Evolutionary conservation across 1,140 invertebrate genomes (phyloP).

Genomic region (Drosophila tristis): DNA sequence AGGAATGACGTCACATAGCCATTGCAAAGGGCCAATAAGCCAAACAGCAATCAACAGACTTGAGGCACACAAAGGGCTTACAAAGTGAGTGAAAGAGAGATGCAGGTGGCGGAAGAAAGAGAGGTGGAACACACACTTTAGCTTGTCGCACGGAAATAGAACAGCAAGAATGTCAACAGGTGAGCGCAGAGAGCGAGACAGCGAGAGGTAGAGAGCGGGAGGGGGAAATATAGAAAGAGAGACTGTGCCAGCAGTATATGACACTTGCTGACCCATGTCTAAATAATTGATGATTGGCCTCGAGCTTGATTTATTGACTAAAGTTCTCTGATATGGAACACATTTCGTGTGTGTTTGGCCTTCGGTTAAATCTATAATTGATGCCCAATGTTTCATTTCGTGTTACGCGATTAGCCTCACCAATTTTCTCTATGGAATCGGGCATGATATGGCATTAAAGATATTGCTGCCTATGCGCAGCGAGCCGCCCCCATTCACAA

Average conservation of each 20-base stretch:
- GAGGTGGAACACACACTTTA: conserved; percentile 8
- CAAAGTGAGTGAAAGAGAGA: background rate
- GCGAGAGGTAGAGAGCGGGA: background rate
- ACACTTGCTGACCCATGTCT: conserved; percentile 58
- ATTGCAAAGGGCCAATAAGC: conserved; percentile 31
- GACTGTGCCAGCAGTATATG: conserved; percentile 41
- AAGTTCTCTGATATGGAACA: conserved; percentile 24
- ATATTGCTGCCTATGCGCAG: conserved; percentile 32
- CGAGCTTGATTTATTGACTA: conserved; percentile 78
- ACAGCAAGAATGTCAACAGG: conserved; percentile 47
- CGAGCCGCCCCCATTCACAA: background rate
- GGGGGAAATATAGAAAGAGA: background rate
- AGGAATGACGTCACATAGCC: conserved; percentile 23
- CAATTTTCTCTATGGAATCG: conserved; percentile 39
- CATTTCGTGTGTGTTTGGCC: conserved; percentile 2
- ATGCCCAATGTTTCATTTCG: conserved; percentile 24
- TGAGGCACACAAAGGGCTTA: conserved; percentile 15
- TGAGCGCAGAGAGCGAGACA: conserved; percentile 5
- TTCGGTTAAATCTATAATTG: conserved; percentile 42
- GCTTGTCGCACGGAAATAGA: conserved; percentile 20
- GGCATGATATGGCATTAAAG: conserved; percentile 15
- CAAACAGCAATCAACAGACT: conserved; percentile 41
- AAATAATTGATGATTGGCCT: conserved; percentile 74
- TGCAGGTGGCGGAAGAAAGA: background rate
- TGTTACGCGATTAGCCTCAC: conserved; percentile 25